These are phyloP conservation scores for Cynopterus sphinx DNA, from an alignment of 2,797 vertebrate species.

Conservation along the genomic window DNA sequence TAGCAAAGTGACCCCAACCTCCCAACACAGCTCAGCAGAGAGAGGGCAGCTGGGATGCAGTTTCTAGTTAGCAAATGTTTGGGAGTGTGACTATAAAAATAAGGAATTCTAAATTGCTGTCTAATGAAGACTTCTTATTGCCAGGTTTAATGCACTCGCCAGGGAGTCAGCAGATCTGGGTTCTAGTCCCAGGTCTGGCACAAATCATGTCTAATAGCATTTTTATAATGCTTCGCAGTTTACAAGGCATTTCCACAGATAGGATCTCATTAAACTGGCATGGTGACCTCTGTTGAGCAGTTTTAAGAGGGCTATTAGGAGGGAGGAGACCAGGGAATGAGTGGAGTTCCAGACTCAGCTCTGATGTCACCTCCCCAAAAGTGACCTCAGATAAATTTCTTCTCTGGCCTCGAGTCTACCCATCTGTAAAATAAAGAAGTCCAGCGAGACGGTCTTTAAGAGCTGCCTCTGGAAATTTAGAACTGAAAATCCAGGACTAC, in stretches of 20 bases:
- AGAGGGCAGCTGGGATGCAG: neutral
- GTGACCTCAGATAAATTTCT: neutral
- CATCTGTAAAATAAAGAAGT: neutral
- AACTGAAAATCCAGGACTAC: neutral
- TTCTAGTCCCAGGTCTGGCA: conserved; percentile 37
- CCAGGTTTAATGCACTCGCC: neutral
- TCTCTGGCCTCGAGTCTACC: neutral
- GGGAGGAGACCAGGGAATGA: neutral
- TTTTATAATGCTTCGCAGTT: neutral
- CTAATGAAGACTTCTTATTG: neutral
- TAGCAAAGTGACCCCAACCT: neutral
- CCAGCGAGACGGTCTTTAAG: neutral
- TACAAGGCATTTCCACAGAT: conserved; percentile 29
- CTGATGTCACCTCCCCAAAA: neutral
- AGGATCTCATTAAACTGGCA: neutral
- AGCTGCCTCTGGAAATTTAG: neutral
- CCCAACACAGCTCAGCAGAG: accelerated
- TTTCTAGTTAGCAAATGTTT: neutral
- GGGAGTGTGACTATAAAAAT: neutral
- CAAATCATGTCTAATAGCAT: neutral
- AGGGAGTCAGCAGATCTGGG: neutral
- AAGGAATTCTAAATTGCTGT: neutral
- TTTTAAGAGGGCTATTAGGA: neutral
- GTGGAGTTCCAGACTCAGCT: neutral
- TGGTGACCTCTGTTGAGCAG: neutral